These are phyloP conservation scores for Matsumyia berberina DNA, from an alignment of 2,888 invertebrate species.

Conservation along the genomic window DNA sequence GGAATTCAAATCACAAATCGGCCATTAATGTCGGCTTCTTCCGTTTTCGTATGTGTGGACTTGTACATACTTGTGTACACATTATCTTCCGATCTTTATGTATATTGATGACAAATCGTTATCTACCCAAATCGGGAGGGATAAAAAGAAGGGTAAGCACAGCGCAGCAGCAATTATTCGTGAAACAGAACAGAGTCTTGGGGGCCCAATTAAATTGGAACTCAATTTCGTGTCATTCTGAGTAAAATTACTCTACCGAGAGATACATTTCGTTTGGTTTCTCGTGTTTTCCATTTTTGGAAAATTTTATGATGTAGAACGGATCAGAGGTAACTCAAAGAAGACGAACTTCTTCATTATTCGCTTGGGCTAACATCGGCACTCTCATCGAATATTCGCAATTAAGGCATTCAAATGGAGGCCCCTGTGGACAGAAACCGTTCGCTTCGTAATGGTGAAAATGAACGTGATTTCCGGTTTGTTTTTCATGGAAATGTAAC, in stretches of 20 bases:
- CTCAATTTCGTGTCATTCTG: slow-evolving; percentile 65
- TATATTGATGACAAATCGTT: slow-evolving; percentile 62
- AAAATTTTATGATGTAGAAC: slow-evolving; percentile 72
- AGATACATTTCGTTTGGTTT: slow-evolving; percentile 35
- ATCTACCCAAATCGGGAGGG: slow-evolving; percentile 33
- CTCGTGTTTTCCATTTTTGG: slow-evolving; percentile 51
- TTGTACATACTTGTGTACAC: background rate
- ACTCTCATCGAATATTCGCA: slow-evolving; percentile 72
- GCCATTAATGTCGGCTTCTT: slow-evolving; percentile 47
- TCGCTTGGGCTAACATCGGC: slow-evolving; percentile 64
- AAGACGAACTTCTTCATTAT: slow-evolving; percentile 61
- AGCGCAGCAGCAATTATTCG: slow-evolving; percentile 9
- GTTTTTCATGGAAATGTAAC: slow-evolving; percentile 48
- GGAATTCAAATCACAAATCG: slow-evolving; percentile 62
- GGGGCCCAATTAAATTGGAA: slow-evolving; percentile 63
- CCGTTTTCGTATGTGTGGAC: slow-evolving; percentile 8
- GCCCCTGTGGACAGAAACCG: slow-evolving; percentile 50
- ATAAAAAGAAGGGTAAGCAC: slow-evolving; percentile 10
- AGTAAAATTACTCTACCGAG: slow-evolving; percentile 60
- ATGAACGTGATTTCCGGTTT: slow-evolving; percentile 74
- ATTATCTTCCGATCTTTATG: slow-evolving; percentile 26
- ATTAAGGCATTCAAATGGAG: slow-evolving; percentile 61
- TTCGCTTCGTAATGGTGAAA: slow-evolving; percentile 65
- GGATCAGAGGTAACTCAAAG: slow-evolving; percentile 23
- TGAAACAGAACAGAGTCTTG: slow-evolving; percentile 26